phyloP scores from a whole-genome alignment of 2,113 vertebrate genomes.

The Gopherus flavomarginatus region DNA sequence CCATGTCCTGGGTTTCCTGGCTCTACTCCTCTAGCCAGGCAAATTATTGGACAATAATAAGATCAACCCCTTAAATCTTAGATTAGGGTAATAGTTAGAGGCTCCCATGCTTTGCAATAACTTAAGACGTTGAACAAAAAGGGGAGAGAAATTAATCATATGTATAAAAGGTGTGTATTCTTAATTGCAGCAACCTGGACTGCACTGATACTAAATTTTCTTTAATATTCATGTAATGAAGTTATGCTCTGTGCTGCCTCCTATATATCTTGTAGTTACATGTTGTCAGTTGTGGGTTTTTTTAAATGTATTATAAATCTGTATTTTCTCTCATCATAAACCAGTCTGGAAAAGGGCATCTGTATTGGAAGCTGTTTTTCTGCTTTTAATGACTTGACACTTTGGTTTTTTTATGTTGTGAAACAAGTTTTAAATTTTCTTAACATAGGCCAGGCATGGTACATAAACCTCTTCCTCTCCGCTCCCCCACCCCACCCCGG shows the following conservation, averaged over 20 bases:
- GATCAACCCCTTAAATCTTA: not conserved
- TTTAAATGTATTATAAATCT: conserved; percentile 76
- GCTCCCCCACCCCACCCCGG: conserved; percentile 7
- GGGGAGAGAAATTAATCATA: conserved; percentile 14
- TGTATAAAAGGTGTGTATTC: conserved; percentile 39
- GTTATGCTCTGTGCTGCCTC: conserved; percentile 29
- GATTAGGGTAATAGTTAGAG: conserved; percentile 1
- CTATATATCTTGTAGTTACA: conserved; percentile 44
- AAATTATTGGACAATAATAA: not conserved
- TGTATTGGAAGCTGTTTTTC: conserved; percentile 70
- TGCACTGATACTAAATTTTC: not conserved
- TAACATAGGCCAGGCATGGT: conserved; percentile 77
- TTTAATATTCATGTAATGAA: conserved; percentile 56
- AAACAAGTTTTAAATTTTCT: conserved; percentile 79
- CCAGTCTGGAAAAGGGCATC: conserved; percentile 70
- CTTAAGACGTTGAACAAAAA: conserved; percentile 30
- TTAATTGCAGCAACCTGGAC: not conserved
- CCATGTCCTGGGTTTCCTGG: not conserved
- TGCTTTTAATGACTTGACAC: conserved; percentile 79
- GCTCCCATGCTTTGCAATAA: conserved; percentile 35
- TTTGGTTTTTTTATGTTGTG: conserved; percentile 74
- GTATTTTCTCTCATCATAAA: conserved; percentile 78
- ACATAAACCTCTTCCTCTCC: conserved; percentile 68
- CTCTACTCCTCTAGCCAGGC: not conserved
- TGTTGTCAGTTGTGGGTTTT: conserved; percentile 63